Conservation (phyloP, 1,140 invertebrate genomes). For the Drosophila biarmipes region DNA sequence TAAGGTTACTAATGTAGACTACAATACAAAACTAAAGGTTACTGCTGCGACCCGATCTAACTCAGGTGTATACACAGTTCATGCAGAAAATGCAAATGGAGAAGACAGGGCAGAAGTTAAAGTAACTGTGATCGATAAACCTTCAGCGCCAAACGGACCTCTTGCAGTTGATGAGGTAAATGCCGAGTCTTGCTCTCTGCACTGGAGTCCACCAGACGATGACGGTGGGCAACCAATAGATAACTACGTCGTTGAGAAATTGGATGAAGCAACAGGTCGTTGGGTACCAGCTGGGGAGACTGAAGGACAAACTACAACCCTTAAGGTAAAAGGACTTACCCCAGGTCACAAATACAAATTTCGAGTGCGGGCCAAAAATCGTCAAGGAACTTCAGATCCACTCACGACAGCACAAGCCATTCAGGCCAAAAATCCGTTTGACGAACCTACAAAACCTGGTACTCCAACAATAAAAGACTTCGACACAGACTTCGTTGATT, state of each 20-base stretch:
- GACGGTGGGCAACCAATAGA: conserved; percentile 96
- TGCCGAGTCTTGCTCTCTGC: conserved; percentile 89
- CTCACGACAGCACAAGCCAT: conserved; percentile 94
- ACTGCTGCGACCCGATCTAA: conserved; percentile 94
- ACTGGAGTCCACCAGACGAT: conserved; percentile 95
- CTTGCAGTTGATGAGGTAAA: conserved; percentile 92
- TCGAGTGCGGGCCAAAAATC: conserved; percentile 96
- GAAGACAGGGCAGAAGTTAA: conserved; percentile 96
- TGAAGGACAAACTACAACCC: conserved; percentile 89
- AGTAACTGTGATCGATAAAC: conserved; percentile 96
- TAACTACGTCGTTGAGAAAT: conserved; percentile 96
- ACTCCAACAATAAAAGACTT: conserved; percentile 96
- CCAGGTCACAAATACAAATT: conserved; percentile 98
- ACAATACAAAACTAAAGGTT: conserved; percentile 95
- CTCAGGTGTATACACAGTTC: conserved; percentile 95
- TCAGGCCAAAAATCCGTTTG: conserved; percentile 99
- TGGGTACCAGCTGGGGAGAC: conserved; percentile 97
- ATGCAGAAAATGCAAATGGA: conserved; percentile 96
- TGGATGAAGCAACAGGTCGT: conserved; percentile 95
- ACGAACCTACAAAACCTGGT: conserved; percentile 93
- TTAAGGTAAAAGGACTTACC: conserved; percentile 91
- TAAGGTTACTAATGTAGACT: conserved; percentile 91
- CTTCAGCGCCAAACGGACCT: conserved; percentile 95
- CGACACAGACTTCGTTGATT: conserved; percentile 96
- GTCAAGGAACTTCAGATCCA: conserved; percentile 97